phyloP scores from a whole-genome alignment of 2,797 vertebrate genomes.

The Hippocampus kuda region DNA sequence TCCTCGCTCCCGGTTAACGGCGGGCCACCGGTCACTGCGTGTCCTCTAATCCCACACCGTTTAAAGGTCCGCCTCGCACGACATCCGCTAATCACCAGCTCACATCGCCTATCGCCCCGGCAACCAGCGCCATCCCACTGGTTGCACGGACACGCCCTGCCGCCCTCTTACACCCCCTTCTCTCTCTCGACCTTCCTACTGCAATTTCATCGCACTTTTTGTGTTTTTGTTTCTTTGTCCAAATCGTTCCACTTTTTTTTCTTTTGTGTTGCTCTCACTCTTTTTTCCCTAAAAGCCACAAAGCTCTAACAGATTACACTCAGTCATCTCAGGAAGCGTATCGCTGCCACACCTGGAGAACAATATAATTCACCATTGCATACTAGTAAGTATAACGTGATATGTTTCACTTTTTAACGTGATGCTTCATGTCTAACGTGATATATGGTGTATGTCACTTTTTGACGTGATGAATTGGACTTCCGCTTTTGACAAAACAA shows the following conservation, averaged over 20 bases:
- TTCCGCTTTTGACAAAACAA: too few relatives aligned
- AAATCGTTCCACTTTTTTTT: neutral
- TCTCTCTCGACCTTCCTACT: conserved; percentile 22
- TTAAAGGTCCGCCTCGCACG: conserved; percentile 58
- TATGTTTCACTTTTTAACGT: neutral
- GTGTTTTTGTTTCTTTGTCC: conserved; percentile 5
- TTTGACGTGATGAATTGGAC: too few relatives aligned
- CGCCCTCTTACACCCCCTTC: conserved; percentile 36
- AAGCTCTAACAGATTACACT: neutral
- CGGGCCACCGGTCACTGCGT: conserved; percentile 41
- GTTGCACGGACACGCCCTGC: conserved; percentile 36
- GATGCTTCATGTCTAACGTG: too few relatives aligned
- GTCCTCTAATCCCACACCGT: conserved; percentile 69
- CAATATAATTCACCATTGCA: too few relatives aligned
- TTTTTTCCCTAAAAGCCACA: neutral
- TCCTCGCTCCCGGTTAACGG: conserved; percentile 49
- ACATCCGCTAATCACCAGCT: conserved; percentile 64
- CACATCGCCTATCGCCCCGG: conserved; percentile 60
- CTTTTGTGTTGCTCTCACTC: neutral
- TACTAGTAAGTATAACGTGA: neutral
- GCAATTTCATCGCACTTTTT: conserved; percentile 24
- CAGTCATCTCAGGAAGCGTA: neutral
- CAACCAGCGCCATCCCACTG: conserved; percentile 53
- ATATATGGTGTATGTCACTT: too few relatives aligned
- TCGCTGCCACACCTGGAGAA: too few relatives aligned